phyloP scores from a whole-genome alignment of 2,113 vertebrate genomes.

The Holacanthus passer region DNA sequence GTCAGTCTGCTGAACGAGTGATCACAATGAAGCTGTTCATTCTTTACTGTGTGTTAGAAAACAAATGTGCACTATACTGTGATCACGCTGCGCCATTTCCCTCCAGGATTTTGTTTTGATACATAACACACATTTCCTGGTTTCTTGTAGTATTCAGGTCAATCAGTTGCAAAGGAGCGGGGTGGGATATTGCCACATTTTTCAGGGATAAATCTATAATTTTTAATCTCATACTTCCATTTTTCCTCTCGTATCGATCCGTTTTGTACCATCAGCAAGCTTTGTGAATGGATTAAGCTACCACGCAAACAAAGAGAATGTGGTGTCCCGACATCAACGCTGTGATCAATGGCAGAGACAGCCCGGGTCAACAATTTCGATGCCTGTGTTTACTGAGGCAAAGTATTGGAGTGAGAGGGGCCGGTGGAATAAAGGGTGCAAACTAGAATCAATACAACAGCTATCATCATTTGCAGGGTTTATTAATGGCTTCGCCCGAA shows the following conservation, averaged over 20 bases:
- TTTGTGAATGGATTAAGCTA: conserved; percentile 66
- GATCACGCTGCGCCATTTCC: background rate
- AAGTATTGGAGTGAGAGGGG: conserved; percentile 64
- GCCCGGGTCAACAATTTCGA: conserved; percentile 69
- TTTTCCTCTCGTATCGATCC: conserved; percentile 62
- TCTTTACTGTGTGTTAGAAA: background rate
- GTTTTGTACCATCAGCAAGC: conserved; percentile 49
- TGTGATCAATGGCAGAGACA: conserved; percentile 75
- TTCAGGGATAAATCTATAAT: conserved; percentile 46
- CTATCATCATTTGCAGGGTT: conserved; percentile 80
- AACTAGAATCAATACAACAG: conserved; percentile 76
- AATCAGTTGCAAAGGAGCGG: background rate
- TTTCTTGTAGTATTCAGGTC: conserved; percentile 3
- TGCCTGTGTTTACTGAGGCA: conserved; percentile 77
- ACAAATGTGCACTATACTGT: background rate
- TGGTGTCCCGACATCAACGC: conserved; percentile 60
- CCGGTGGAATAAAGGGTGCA: conserved; percentile 56
- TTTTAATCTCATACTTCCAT: conserved; percentile 61
- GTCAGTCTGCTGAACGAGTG: conserved; percentile 21
- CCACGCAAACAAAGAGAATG: conserved; percentile 54
- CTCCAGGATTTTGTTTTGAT: conserved; percentile 20
- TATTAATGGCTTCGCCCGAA: conserved; percentile 76
- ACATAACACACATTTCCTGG: background rate
- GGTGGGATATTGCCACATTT: conserved; percentile 21
- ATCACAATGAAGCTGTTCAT: conserved; percentile 27